phyloP scores from a whole-genome alignment of 2,888 invertebrate species.

The Julus scanicus region DNA sequence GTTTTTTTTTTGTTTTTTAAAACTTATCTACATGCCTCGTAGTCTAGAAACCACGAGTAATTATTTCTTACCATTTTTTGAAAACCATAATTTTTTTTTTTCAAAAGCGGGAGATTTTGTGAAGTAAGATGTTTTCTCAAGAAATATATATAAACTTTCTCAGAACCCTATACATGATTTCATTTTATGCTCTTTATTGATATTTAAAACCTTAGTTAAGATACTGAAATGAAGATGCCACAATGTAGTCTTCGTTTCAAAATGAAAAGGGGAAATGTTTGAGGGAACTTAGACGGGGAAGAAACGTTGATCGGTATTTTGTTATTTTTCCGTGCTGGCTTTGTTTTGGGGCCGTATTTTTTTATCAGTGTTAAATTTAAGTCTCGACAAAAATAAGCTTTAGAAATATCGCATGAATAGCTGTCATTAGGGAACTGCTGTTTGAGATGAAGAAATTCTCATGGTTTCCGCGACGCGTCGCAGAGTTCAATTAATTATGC shows the following conservation, averaged over 20 bases:
- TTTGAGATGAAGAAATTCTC: neutral
- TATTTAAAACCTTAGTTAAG: neutral
- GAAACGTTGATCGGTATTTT: neutral
- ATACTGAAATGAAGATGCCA: neutral
- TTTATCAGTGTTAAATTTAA: constrained; percentile 6
- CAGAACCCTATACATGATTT: neutral
- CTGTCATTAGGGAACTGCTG: constrained; percentile 8
- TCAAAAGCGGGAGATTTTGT: neutral
- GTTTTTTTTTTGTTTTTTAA: too few relatives aligned
- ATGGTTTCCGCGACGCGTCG: neutral
- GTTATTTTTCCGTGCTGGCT: neutral
- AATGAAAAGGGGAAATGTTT: neutral
- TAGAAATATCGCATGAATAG: constrained; percentile 9
- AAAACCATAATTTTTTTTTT: neutral
- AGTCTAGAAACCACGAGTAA: too few relatives aligned
- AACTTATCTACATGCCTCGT: too few relatives aligned
- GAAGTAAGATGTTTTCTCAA: neutral
- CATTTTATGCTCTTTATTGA: neutral
- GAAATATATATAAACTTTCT: neutral
- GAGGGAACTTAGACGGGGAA: neutral
- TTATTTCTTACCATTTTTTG: neutral
- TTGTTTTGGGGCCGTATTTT: neutral
- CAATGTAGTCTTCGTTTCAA: neutral
- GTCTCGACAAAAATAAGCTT: constrained; percentile 17
- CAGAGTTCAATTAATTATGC: neutral